Evolutionary conservation across 2,797 vertebrate species (phyloP).

Genomic region (Odontamblyopus lacepedii): DNA sequence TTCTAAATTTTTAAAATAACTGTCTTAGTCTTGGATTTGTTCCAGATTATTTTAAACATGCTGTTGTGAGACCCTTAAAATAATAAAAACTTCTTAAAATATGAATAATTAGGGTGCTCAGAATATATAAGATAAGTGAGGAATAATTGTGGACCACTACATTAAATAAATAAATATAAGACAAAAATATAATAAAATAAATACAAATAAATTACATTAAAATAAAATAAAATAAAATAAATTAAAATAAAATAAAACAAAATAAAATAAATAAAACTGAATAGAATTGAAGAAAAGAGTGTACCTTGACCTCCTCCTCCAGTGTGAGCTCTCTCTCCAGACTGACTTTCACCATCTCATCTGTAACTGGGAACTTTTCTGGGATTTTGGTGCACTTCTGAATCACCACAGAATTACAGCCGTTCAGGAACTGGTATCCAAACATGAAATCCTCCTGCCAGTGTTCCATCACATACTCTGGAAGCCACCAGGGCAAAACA

Average conservation of each 20-base stretch:
- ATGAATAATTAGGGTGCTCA: no score
- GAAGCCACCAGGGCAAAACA: not conserved
- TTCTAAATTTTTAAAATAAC: no score
- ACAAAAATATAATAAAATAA: no score
- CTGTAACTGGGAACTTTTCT: conserved; percentile 89
- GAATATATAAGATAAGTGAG: no score
- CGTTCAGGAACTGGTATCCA: conserved; percentile 96
- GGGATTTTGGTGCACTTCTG: conserved; percentile 86
- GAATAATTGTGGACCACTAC: no score
- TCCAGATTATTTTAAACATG: no score
- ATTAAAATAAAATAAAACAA: no score
- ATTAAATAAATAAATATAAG: no score
- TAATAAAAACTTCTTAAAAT: no score
- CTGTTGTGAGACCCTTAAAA: no score
- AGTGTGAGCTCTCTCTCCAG: conserved; percentile 90
- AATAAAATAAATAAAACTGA: not conserved
- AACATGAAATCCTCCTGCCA: conserved; percentile 99
- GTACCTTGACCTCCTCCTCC: conserved; percentile 90
- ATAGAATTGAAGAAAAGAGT: not conserved
- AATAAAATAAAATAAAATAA: not conserved
- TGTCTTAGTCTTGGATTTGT: no score
- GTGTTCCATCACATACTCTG: conserved; percentile 96
- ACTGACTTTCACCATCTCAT: conserved; percentile 88
- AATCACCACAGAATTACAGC: conserved; percentile 94
- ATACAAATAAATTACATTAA: no score